Evolutionary conservation across 2,113 vertebrate genomes (phyloP).

Genomic region (Eretmochelys imbricata): DNA sequence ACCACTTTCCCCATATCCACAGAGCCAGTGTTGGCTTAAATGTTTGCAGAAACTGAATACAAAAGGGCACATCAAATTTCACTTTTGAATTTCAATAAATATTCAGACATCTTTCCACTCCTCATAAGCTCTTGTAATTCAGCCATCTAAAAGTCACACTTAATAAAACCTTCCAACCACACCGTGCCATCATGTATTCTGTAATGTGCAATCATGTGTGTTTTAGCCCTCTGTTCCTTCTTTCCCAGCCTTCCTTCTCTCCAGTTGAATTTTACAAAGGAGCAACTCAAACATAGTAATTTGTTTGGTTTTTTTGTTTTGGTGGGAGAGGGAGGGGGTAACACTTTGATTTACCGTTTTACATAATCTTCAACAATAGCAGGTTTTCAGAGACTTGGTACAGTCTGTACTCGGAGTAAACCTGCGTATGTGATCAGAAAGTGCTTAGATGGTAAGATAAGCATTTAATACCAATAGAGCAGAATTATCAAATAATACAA

Average conservation of each 20-base stretch:
- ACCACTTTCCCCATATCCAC: too few relatives aligned
- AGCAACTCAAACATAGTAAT: not conserved
- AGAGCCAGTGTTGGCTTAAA: not conserved
- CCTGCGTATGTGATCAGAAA: conserved; percentile 55
- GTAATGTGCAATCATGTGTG: fast-evolving
- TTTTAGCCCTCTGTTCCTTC: not conserved
- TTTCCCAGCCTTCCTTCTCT: not conserved
- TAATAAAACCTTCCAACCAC: not conserved
- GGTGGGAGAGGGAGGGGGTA: conserved; percentile 47
- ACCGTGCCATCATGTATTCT: not conserved
- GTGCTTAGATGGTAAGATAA: conserved; percentile 70
- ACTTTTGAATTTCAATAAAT: not conserved
- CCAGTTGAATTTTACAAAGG: not conserved
- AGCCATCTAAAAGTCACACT: not conserved
- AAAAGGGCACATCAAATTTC: not conserved
- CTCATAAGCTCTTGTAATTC: not conserved
- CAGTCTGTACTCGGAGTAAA: conserved; percentile 70
- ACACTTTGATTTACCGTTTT: conserved; percentile 70
- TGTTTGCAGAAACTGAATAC: not conserved
- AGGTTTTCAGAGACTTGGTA: conserved; percentile 66
- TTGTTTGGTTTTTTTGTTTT: not conserved
- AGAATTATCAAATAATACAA: conserved; percentile 66
- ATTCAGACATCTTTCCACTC: not conserved
- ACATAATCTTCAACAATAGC: conserved; percentile 70
- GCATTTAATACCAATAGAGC: conserved; percentile 53